A percentile compares a stretch with the other conserved stretches of the same genome.
These are phyloP conservation scores for Ariopsis seemanni DNA, from an alignment of 2,113 vertebrate genomes.

Conservation along the genomic window DNA sequence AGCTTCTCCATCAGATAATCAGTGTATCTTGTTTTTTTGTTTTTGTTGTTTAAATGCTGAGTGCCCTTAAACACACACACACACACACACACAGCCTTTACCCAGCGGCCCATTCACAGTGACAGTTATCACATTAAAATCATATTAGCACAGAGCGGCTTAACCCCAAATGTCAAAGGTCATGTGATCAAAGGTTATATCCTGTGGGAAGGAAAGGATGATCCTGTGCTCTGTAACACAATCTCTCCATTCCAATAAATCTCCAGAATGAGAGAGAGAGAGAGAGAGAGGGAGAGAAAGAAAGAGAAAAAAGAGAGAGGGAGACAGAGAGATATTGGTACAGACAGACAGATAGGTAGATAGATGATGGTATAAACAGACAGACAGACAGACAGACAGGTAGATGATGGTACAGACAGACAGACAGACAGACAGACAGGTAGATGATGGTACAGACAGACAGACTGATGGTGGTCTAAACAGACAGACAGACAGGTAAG, in stretches of 20 bases:
- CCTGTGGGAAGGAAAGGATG: slow-evolving; percentile 72
- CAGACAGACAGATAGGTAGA: not conserved
- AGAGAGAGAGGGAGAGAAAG: slow-evolving; percentile 12
- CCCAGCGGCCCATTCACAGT: slow-evolving; percentile 71
- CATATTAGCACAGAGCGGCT: slow-evolving; percentile 73
- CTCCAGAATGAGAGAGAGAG: slow-evolving; percentile 60
- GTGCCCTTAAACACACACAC: slow-evolving; percentile 11
- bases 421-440: not conserved
- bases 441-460: not conserved
- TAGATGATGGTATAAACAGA: not conserved
- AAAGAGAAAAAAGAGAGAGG: slow-evolving; percentile 47
- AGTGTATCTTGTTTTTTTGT: not conserved
- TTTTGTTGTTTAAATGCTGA: not conserved
- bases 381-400: not conserved
- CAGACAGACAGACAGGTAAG: not conserved
- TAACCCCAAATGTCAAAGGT: slow-evolving; percentile 73
- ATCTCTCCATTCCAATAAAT: slow-evolving; percentile 80
- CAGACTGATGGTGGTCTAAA: not conserved
- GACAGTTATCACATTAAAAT: slow-evolving; percentile 74
- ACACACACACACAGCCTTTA: slow-evolving; percentile 38
- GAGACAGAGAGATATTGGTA: not conserved
- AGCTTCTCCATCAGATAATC: not conserved
- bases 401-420: not conserved
- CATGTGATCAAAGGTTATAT: slow-evolving; percentile 46
- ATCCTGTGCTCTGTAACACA: slow-evolving; percentile 76